Conservation (phyloP, 2,113 vertebrate species). For the Ploceus nigricollis region DNA sequence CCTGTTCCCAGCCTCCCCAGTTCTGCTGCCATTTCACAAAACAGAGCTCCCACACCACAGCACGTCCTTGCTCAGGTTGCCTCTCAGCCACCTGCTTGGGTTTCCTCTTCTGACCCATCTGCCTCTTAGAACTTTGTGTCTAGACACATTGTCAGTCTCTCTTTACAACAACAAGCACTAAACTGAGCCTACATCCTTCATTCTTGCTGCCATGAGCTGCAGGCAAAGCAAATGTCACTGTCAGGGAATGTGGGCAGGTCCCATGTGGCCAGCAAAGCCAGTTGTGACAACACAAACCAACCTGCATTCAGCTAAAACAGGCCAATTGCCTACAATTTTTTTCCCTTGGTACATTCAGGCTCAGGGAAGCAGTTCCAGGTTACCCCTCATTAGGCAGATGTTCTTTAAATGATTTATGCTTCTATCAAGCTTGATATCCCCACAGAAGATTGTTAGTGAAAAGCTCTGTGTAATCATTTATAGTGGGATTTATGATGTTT, state of each 20-base stretch:
- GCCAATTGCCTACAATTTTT: neutral
- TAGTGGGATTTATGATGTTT: slow-evolving; percentile 67
- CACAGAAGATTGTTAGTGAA: slow-evolving; percentile 66
- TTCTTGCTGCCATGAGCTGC: neutral
- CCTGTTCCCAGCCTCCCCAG: neutral
- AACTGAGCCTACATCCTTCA: neutral
- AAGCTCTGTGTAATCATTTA: slow-evolving; percentile 70
- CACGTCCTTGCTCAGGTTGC: neutral
- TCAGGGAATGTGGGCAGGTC: neutral
- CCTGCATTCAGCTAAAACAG: neutral
- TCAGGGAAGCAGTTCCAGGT: slow-evolving; percentile 48
- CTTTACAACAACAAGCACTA: neutral
- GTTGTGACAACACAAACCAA: neutral
- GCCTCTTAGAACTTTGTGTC: neutral
- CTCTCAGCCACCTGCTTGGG: neutral
- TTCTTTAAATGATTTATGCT: slow-evolving; percentile 68
- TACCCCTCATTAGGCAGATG: slow-evolving; percentile 62
- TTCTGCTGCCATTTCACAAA: neutral
- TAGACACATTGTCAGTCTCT: no score
- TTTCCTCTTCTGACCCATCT: neutral
- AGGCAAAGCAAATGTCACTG: neutral
- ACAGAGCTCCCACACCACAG: neutral
- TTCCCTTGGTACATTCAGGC: neutral
- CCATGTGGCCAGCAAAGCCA: neutral
- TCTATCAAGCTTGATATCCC: slow-evolving; percentile 63